Evolutionary conservation across 1,140 invertebrate genomes (phyloP).

Genomic region (Lucilia sericata): DNA sequence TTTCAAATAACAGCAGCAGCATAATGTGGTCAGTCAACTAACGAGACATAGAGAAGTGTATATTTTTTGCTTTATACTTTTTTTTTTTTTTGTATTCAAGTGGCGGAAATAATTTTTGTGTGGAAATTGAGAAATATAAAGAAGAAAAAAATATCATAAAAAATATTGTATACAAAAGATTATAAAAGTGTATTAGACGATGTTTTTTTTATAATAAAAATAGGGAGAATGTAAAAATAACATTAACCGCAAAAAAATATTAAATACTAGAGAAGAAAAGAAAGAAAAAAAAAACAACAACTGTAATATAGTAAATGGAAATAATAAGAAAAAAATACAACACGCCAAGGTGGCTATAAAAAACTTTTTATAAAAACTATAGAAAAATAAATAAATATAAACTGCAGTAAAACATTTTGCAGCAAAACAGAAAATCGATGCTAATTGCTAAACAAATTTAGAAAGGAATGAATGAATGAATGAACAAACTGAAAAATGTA

Average conservation of each 20-base stretch:
- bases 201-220: background rate
- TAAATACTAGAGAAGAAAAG: background rate
- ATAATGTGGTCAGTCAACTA: slow-evolving; percentile 20
- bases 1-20: background rate
- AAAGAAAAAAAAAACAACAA: background rate
- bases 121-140: background rate
- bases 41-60: background rate
- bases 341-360: background rate
- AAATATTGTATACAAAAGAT: background rate
- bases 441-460: slow-evolving; percentile 7
- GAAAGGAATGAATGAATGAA: slow-evolving; percentile 19
- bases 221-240: slow-evolving; percentile 19
- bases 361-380: background rate
- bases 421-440: background rate
- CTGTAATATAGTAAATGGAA: background rate
- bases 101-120: slow-evolving; percentile 26
- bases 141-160: background rate
- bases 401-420: background rate
- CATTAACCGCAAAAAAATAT: background rate
- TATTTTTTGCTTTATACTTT: background rate
- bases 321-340: background rate
- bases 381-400: too few species aligned
- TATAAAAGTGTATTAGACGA: background rate
- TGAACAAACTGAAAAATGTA: background rate
- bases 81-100: background rate